Percentiles rank a stretch among this genome's conserved stretches.
Evolutionary conservation across 1,140 invertebrate species (phyloP).

Genomic region (Drosophila carrolli): DNA sequence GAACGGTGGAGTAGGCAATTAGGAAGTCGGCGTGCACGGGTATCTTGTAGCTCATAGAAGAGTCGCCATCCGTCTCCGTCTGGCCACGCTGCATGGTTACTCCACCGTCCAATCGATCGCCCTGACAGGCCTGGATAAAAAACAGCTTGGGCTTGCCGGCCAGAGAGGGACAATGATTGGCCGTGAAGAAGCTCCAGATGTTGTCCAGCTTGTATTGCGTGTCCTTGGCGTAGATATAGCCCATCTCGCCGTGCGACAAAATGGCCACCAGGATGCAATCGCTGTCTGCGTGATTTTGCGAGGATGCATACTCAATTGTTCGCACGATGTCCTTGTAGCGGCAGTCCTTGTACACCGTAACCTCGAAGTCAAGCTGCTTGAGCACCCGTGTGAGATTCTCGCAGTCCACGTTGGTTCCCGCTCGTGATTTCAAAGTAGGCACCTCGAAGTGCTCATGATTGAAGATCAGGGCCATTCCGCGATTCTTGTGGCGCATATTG

Average conservation of each 20-base stretch:
- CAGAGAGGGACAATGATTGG: constrained; percentile 93
- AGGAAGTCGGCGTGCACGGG: constrained; percentile 98
- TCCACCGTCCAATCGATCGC: constrained; percentile 92
- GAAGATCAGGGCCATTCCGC: constrained; percentile 95
- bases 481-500: constrained; percentile 93
- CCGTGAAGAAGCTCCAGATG: constrained; percentile 94
- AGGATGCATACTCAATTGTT: constrained; percentile 88
- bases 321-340: constrained; percentile 88
- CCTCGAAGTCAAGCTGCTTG: constrained; percentile 90
- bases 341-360: constrained; percentile 87
- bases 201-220: constrained; percentile 92
- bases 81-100: constrained; percentile 85
- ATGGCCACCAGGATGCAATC: constrained; percentile 93
- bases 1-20: constrained; percentile 96
- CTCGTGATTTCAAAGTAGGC: constrained; percentile 87
- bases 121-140: constrained; percentile 97
- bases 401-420: constrained; percentile 91
- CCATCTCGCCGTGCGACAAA: constrained; percentile 95
- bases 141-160: constrained; percentile 98
- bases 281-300: constrained; percentile 90
- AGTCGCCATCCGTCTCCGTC: constrained; percentile 89
- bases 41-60: constrained; percentile 90
- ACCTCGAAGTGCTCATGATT: constrained; percentile 93
- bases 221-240: constrained; percentile 94
- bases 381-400: constrained; percentile 89